Percentiles rank a stretch among this genome's conserved stretches.
phyloP scores from a whole-genome alignment of 2,113 vertebrate species.

The Gallinago undulata region DNA sequence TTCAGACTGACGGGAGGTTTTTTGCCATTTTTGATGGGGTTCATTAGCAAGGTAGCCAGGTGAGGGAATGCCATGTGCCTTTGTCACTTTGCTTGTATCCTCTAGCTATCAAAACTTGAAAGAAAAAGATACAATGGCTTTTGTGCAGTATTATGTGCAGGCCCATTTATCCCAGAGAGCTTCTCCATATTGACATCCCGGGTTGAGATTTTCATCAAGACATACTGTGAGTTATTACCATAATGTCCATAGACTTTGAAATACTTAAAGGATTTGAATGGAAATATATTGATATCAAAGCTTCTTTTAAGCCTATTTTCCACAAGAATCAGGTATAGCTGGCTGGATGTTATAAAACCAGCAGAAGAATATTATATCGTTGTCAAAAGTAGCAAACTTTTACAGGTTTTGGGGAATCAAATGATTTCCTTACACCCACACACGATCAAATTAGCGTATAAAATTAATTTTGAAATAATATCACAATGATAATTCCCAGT shows the following conservation, averaged over 20 bases:
- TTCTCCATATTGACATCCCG: not conserved
- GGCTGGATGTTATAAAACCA: not conserved
- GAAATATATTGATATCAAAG: not conserved
- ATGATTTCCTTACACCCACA: not conserved
- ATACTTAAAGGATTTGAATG: not conserved
- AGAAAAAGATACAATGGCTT: not conserved
- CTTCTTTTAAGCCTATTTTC: not conserved
- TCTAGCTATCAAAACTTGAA: not conserved
- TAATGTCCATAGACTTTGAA: not conserved
- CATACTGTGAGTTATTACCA: not conserved
- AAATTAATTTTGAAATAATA: not conserved
- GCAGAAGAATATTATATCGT: not conserved
- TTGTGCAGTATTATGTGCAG: not conserved
- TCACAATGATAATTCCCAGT: not conserved
- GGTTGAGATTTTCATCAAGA: conserved; percentile 7
- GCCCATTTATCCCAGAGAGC: not conserved
- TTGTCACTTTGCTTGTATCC: not conserved
- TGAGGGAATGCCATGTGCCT: not conserved
- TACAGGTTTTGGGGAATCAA: not conserved
- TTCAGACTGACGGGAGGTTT: not conserved
- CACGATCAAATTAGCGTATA: not conserved
- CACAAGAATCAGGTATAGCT: not conserved
- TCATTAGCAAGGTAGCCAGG: not conserved
- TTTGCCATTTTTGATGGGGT: not conserved
- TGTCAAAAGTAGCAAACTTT: not conserved